These are phyloP conservation scores for Euzetes globulus DNA, from an alignment of 2,888 invertebrate species.

Conservation along the genomic window DNA sequence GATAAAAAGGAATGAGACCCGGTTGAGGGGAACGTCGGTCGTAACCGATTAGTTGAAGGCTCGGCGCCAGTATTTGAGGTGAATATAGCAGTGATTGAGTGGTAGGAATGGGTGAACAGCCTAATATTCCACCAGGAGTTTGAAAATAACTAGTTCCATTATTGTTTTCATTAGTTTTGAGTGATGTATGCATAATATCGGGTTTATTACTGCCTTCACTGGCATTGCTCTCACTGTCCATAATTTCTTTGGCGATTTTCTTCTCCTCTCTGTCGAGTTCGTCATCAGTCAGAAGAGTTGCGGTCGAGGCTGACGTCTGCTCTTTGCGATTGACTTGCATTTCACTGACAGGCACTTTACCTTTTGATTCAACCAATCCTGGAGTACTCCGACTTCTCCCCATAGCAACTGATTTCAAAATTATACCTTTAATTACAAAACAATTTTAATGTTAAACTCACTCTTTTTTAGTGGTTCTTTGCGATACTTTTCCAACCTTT, in stretches of 20 bases:
- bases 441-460: constrained; percentile 48
- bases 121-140: not conserved
- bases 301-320: constrained; percentile 36
- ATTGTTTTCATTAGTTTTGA: not conserved
- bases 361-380: constrained; percentile 84
- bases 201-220: constrained; percentile 22
- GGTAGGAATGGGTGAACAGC: constrained; percentile 6
- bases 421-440: not conserved
- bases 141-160: constrained; percentile 1
- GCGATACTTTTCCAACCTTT: constrained; percentile 94
- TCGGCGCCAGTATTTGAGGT: constrained; percentile 26
- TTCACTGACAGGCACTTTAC: constrained; percentile 75
- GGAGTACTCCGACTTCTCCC: constrained; percentile 93
- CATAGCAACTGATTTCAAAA: constrained; percentile 67
- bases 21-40: constrained; percentile 25
- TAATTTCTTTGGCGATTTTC: not conserved
- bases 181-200: not conserved
- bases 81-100: constrained; percentile 30
- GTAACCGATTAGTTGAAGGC: constrained; percentile 27
- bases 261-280: constrained; percentile 9
- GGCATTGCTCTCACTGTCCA: constrained; percentile 18
- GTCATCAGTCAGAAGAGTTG: constrained; percentile 38
- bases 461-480: constrained; percentile 87
- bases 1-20: not conserved
- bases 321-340: constrained; percentile 51